These are phyloP conservation scores for Scaptomyza montana DNA, from an alignment of 1,140 invertebrate genomes.

Conservation along the genomic window DNA sequence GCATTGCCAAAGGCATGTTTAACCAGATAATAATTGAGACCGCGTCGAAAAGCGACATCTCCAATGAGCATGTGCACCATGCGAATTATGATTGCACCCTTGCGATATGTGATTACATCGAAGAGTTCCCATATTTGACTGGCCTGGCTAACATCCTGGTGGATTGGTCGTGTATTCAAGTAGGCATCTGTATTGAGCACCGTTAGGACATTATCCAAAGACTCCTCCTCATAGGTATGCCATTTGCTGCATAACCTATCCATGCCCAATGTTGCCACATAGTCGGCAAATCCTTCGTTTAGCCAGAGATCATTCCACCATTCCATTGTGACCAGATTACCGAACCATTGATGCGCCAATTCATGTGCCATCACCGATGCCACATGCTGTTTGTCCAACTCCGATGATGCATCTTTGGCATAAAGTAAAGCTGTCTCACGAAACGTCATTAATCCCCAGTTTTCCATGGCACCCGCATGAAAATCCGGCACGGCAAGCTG, in stretches of 20 bases:
- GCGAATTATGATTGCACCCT: slow-evolving; percentile 91
- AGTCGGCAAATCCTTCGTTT: slow-evolving; percentile 94
- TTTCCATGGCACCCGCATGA: slow-evolving; percentile 89
- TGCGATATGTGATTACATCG: slow-evolving; percentile 94
- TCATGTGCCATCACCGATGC: slow-evolving; percentile 90
- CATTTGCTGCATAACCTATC: slow-evolving; percentile 86
- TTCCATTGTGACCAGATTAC: slow-evolving; percentile 90
- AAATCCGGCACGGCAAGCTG: slow-evolving; percentile 93
- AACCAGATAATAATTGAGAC: slow-evolving; percentile 87
- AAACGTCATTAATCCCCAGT: slow-evolving; percentile 87
- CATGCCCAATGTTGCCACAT: slow-evolving; percentile 86
- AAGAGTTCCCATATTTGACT: slow-evolving; percentile 94
- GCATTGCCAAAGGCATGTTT: slow-evolving; percentile 88
- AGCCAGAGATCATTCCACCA: slow-evolving; percentile 95
- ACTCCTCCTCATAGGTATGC: slow-evolving; percentile 87
- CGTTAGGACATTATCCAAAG: slow-evolving; percentile 85
- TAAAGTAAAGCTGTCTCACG: slow-evolving; percentile 69
- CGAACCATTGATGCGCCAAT: slow-evolving; percentile 92
- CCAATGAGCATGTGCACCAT: slow-evolving; percentile 96
- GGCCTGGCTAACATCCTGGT: slow-evolving; percentile 86
- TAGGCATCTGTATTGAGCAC: slow-evolving; percentile 85
- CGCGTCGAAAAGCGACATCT: slow-evolving; percentile 88
- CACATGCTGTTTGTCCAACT: slow-evolving; percentile 86
- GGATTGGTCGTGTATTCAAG: slow-evolving; percentile 86
- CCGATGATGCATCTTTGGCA: slow-evolving; percentile 84